These are phyloP conservation scores for Oncorhynchus masou DNA, from an alignment of 2,113 vertebrate species.

Conservation along the genomic window DNA sequence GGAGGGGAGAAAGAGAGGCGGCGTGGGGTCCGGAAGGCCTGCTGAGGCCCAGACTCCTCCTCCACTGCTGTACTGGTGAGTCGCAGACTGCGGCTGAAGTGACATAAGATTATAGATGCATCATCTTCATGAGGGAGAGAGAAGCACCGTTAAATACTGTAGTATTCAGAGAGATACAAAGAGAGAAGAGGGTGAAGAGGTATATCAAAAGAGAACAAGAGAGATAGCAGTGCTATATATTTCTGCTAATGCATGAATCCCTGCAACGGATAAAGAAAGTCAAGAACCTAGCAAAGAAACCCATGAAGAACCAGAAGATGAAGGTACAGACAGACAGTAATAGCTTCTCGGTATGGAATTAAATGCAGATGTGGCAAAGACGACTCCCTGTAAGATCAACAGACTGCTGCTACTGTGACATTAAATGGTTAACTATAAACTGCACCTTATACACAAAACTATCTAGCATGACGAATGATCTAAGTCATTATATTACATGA, in stretches of 20 bases:
- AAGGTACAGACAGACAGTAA: neutral
- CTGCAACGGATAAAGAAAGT: constrained; percentile 22
- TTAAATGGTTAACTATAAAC: no score
- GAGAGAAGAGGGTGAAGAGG: constrained; percentile 36
- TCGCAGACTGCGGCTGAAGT: constrained; percentile 82
- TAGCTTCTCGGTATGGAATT: neutral
- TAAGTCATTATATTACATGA: no score
- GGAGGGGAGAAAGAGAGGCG: constrained; percentile 83
- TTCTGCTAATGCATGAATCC: neutral
- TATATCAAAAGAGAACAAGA: constrained; percentile 46
- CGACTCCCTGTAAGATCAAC: neutral
- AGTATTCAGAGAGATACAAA: constrained; percentile 29
- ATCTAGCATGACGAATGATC: no score
- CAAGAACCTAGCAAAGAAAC: neutral
- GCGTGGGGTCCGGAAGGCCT: constrained; percentile 83
- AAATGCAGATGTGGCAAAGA: neutral
- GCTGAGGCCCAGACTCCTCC: constrained; percentile 61
- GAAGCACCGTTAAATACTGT: constrained; percentile 62
- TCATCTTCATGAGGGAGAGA: constrained; percentile 82
- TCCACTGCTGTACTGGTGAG: constrained; percentile 82
- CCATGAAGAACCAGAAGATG: neutral
- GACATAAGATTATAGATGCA: constrained; percentile 84
- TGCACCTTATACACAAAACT: no score
- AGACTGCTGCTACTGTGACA: neutral
- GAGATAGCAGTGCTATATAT: constrained; percentile 15